phyloP scores from a whole-genome alignment of 2,113 vertebrate genomes.

The Apteryx owenii region DNA sequence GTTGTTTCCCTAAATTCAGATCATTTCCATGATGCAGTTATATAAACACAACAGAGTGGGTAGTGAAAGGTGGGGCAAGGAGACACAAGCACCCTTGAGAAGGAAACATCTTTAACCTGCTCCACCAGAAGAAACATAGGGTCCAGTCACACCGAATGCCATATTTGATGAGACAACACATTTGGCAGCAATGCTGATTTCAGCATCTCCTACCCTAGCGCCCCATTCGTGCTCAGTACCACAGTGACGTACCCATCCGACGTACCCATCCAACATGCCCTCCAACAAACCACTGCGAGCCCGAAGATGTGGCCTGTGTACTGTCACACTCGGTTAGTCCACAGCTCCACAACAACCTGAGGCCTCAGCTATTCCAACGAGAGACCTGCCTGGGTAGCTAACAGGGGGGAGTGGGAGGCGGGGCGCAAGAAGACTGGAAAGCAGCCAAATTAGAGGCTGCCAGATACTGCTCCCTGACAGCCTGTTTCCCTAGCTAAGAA shows the following conservation, averaged over 20 bases:
- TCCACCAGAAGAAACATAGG: neutral
- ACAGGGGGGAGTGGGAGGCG: neutral
- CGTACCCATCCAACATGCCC: neutral
- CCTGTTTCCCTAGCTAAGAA: neutral
- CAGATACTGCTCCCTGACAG: neutral
- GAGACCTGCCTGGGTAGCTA: neutral
- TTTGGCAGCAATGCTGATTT: neutral
- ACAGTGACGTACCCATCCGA: no score
- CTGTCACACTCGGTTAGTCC: neutral
- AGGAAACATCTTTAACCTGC: neutral
- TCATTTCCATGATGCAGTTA: neutral
- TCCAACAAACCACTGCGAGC: neutral
- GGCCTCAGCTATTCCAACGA: neutral
- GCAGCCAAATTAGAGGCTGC: neutral
- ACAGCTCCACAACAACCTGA: neutral
- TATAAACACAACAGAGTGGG: neutral
- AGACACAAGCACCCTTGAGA: neutral
- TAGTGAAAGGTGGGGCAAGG: neutral
- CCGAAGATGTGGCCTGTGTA: fast-evolving
- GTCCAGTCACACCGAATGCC: neutral
- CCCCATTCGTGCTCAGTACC: neutral
- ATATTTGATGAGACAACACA: neutral
- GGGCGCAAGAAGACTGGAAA: neutral
- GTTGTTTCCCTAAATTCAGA: neutral
- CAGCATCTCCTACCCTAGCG: neutral